Conservation (phyloP, 2,888 invertebrate species). For the Diadegma fenestrale region DNA sequence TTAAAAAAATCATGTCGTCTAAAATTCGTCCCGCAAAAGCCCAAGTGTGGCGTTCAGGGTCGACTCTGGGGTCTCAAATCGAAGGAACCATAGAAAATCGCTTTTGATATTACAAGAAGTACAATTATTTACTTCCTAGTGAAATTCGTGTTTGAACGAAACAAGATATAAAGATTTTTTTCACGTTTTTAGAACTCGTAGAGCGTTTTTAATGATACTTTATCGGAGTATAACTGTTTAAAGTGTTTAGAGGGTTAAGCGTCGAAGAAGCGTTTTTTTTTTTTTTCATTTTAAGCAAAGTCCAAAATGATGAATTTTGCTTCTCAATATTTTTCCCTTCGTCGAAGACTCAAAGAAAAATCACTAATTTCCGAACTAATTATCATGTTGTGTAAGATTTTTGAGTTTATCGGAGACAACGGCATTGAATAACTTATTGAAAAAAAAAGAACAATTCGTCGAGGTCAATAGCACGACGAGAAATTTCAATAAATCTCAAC, state of each 20-base stretch:
- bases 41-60: background rate
- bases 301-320: background rate
- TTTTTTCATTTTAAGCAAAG: background rate
- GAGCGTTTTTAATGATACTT: slow-evolving; percentile 11
- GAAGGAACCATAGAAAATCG: background rate
- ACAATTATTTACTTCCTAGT: slow-evolving; percentile 17
- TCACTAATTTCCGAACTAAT: background rate
- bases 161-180: slow-evolving; percentile 14
- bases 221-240: background rate
- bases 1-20: background rate
- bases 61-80: background rate
- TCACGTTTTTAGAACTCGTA: slow-evolving; percentile 20
- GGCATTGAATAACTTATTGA: background rate
- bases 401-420: background rate
- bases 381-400: background rate
- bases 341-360: background rate
- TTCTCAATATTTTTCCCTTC: background rate
- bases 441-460: background rate
- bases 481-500: background rate
- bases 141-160: slow-evolving; percentile 10
- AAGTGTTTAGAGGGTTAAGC: background rate
- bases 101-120: slow-evolving; percentile 13
- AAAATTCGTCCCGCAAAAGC: background rate
- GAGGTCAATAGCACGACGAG: background rate
- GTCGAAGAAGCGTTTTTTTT: background rate